Evolutionary conservation across 2,113 vertebrate genomes (phyloP), one percentile per base, ranked within the genome.

Genomic region (Nothoprocta perdicaria): DNA sequence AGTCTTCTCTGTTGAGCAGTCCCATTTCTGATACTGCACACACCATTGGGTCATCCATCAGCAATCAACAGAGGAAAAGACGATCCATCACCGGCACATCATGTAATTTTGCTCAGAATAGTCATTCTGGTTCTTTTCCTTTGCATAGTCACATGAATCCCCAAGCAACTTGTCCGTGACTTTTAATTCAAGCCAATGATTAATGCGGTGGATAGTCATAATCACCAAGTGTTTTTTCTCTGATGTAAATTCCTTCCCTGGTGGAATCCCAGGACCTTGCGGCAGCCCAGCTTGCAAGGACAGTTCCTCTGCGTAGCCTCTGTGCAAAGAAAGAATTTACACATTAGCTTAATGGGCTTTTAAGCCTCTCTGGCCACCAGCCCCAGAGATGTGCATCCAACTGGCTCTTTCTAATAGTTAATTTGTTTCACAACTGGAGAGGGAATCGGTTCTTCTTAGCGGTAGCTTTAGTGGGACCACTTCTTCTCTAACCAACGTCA

Each of bases 101-200:
- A 0, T 41, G 5, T 14, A 40, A 29, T 71, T 71, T 66, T 83
- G 45, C 65, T 80, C 89, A 83, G 82, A 90, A 77, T 35, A 33
- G 65, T 93, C 68, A 0, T 89, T 91, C 73, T 84, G 77, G 13
- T 41, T 75, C n/a, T 75, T 55, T 41, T 61, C 61, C 74, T 76
- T 68, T 31, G 7, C 84, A 53, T 10, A 74, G 73, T 80, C 73
- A 22, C 65, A 9, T 0, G 0, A 86, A 72, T 91, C 94, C 91
- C 94, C 57, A 4, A 91, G 92, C 75, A 84, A 57, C 89, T 89
- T 76, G n/a, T 91, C 84, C 72, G 84, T 92, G 94, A 95, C 62
- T 96, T 88, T 92, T 89, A 91, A 94, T 93, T 86, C 61, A 68
- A 85, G 57, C 23, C 0, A 6, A 61, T 84, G 95, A 96, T 96